Percentiles rank a stretch among this genome's conserved stretches.
phyloP scores from a whole-genome alignment of 1,140 invertebrate species.

The Grapholita molesta region DNA sequence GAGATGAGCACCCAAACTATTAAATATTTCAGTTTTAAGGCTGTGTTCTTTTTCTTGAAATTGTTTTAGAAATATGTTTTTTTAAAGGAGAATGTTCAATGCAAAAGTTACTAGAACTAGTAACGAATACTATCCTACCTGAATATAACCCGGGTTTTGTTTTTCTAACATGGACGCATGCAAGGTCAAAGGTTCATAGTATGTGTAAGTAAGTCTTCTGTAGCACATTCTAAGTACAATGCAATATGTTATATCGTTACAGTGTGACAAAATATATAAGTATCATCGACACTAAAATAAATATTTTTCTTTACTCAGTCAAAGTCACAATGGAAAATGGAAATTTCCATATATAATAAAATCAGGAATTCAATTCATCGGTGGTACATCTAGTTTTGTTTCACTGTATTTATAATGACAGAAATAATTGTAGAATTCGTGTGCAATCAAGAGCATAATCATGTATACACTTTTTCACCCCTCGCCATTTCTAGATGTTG shows the following conservation, averaged over 20 bases:
- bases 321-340: neutral
- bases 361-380: neutral
- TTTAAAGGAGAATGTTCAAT: neutral
- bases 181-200: neutral
- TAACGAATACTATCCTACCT: neutral
- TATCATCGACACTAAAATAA: neutral
- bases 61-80: neutral
- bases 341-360: no score
- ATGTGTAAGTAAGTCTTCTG: neutral
- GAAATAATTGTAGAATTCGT: slow-evolving; percentile 5
- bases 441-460: no score
- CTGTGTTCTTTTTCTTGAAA: neutral
- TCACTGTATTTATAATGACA: neutral
- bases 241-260: neutral
- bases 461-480: no score
- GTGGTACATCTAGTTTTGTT: neutral
- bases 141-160: neutral
- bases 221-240: neutral
- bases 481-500: no score
- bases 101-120: neutral
- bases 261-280: neutral
- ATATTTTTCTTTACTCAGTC: neutral
- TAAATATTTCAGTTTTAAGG: neutral
- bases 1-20: neutral
- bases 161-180: neutral